Evolutionary conservation across 2,113 vertebrate species (phyloP).

Genomic region (Tachysurus fulvidraco): DNA sequence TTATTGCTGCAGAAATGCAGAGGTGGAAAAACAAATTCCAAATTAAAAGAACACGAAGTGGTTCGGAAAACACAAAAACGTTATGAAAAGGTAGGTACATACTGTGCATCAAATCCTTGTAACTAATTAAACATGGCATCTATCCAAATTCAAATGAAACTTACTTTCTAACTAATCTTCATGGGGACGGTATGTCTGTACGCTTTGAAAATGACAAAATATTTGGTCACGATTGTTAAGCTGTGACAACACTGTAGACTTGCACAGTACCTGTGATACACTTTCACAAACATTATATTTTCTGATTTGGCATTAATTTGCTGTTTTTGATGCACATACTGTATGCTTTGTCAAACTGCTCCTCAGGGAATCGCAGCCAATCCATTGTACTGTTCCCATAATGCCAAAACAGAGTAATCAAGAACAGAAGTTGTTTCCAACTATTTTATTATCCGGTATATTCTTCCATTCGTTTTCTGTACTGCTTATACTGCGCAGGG

Average conservation of each 20-base stretch:
- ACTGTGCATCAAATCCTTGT: not conserved
- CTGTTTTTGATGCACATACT: not conserved
- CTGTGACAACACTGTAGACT: not conserved
- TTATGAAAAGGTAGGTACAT: not conserved
- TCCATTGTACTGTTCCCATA: not conserved
- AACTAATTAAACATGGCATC: not conserved
- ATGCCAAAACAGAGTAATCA: not conserved
- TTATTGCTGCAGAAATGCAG: not conserved
- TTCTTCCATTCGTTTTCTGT: not conserved
- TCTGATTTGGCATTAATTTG: not conserved
- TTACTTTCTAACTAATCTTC: not conserved
- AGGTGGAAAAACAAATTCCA: not conserved
- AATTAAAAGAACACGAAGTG: not conserved
- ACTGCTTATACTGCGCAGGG: too few species aligned
- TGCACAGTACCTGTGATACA: not conserved
- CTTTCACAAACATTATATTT: not conserved
- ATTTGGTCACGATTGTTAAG: not conserved
- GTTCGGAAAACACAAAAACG: not conserved
- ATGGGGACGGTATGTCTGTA: not conserved
- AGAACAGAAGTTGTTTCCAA: not conserved
- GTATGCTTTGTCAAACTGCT: not conserved
- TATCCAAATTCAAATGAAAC: not conserved
- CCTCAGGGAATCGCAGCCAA: not conserved
- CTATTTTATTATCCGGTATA: not conserved
- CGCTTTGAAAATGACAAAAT: not conserved